Percentiles rank a stretch among this genome's conserved stretches.
These are phyloP conservation scores for Tyto alba DNA, from an alignment of 2,113 vertebrate genomes.

Conservation along the genomic window DNA sequence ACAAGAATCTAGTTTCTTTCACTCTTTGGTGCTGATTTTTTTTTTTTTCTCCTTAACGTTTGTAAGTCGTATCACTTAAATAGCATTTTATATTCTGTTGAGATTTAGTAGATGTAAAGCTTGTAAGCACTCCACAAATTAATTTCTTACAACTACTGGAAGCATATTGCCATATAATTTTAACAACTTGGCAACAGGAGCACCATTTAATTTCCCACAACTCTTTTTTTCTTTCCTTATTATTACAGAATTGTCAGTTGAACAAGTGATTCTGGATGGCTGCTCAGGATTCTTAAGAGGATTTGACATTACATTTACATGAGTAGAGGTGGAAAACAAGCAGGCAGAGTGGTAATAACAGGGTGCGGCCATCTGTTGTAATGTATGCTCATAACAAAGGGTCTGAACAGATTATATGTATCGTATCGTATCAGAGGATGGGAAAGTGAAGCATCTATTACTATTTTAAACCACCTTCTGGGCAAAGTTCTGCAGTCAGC, in stretches of 20 bases:
- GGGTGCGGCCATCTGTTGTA: neutral
- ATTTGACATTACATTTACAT: slow-evolving; percentile 64
- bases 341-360: neutral
- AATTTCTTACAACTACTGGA: slow-evolving; percentile 63
- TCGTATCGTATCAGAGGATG: neutral
- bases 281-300: slow-evolving; percentile 27
- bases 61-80: slow-evolving; percentile 47
- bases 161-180: slow-evolving; percentile 62
- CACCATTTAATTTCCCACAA: slow-evolving; percentile 52
- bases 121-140: slow-evolving; percentile 64
- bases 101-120: slow-evolving; percentile 53
- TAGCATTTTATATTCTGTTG: slow-evolving; percentile 53
- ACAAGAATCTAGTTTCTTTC: neutral
- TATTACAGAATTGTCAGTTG: slow-evolving; percentile 53
- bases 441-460: slow-evolving; percentile 31
- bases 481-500: slow-evolving; percentile 37
- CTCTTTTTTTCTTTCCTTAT: slow-evolving; percentile 60
- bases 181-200: slow-evolving; percentile 58
- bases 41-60: neutral
- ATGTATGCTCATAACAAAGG: neutral
- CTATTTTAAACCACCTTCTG: slow-evolving; percentile 40
- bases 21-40: slow-evolving; percentile 32
- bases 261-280: slow-evolving; percentile 47
- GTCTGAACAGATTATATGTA: neutral
- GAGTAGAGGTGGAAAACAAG: slow-evolving; percentile 11